phyloP scores from a whole-genome alignment of 2,888 invertebrate species.

The Chrysina gloriosa region DNA sequence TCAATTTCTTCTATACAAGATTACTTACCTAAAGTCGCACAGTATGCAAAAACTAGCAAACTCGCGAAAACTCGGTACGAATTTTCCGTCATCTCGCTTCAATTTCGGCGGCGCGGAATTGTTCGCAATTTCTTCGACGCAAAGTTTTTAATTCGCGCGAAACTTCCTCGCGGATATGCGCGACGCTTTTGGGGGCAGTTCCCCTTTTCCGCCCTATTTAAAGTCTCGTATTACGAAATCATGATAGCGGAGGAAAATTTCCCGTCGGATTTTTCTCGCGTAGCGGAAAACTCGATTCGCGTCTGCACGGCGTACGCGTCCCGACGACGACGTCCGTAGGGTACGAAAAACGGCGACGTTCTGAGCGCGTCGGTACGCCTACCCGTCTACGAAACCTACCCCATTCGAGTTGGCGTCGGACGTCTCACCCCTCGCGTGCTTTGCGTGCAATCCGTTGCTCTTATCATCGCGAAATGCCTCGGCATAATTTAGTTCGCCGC shows the following conservation, averaged over 20 bases:
- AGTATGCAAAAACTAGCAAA: slow-evolving; percentile 16
- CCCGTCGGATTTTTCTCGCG: neutral
- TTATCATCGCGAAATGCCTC: slow-evolving; percentile 44
- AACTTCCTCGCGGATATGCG: neutral
- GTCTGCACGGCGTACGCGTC: slow-evolving; percentile 17
- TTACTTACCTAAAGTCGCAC: slow-evolving; percentile 17
- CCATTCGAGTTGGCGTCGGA: slow-evolving; percentile 42
- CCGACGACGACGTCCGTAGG: slow-evolving; percentile 44
- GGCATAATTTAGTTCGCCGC: slow-evolving; percentile 21
- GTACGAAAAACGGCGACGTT: slow-evolving; percentile 48
- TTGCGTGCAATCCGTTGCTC: slow-evolving; percentile 49
- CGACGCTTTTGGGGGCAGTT: neutral
- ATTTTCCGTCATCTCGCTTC: neutral
- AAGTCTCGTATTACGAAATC: too few relatives aligned
- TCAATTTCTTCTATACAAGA: neutral
- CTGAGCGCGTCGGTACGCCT: slow-evolving; percentile 52
- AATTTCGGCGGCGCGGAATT: neutral
- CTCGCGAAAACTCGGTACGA: neutral
- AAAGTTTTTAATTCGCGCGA: neutral
- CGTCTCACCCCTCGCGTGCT: slow-evolving; percentile 41
- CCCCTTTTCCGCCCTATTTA: too few relatives aligned
- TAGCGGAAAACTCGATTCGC: neutral
- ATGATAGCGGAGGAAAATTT: neutral
- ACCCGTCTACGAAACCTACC: slow-evolving; percentile 47
- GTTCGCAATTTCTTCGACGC: neutral